Base-by-base conservation (phyloP, 2,888 invertebrate genomes). In the Pterobdella sp. region DNA sequence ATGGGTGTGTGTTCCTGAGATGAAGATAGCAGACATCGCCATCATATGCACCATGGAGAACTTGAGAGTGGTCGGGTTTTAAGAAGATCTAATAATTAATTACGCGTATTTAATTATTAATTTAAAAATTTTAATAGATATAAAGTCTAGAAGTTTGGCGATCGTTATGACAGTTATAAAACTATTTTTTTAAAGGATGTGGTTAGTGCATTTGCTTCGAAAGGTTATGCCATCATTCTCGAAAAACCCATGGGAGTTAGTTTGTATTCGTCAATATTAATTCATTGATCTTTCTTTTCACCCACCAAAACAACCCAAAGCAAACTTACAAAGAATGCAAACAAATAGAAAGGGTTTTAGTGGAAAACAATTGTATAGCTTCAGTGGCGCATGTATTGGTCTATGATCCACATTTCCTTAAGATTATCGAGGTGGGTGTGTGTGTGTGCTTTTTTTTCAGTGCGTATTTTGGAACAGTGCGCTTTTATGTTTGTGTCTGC, bases 21-120 rank as follows among this genome's bases (percentile, higher is more conserved):
- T 29, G 10, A 71, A 60, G 60, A 71, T 71, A 0, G 71, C 71
- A 60, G 71, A 71, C 63, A 71, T 71, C n/a, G 71, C 56, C 63
- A 71, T 71, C 32, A 71, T 71, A 1, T 63, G 60, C 63, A 71
- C 71, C 22, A 71, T 63, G 71, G 71, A 71, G 18, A 71, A 71
- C 63, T n/a, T 71, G 32, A 31, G 71, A 71, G n/a, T 60, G 4
- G 71, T 71, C 14, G 36, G 36, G 26, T n/a, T 26, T 56, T 56
- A 56, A 14, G 52, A 49, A 14, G 14, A 14, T 49, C 14, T 14
- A 49, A 49, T 49, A 18, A 22, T 18, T 14, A 18, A 49, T 49
- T 14, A 49, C 14, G 14, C 14, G 14, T n/a, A 49, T 49, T 49
- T 49, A 14, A 49, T 63, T n/a, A 63, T 26, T 63, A 14, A 26